Base-by-base conservation (phyloP, 2,113 vertebrate species). In the Poecile atricapillus region DNA sequence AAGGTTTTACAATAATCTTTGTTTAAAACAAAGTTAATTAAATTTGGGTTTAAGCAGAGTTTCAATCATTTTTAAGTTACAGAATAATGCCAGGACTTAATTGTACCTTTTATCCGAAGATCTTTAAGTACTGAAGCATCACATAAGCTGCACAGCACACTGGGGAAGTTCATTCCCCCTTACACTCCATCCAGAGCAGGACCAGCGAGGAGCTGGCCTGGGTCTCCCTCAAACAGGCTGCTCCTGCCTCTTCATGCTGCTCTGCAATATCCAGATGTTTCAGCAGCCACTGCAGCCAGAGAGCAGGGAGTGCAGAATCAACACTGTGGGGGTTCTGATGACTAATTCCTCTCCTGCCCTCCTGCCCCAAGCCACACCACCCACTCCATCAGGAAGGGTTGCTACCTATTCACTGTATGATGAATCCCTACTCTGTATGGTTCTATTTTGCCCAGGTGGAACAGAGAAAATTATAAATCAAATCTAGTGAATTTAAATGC, bases 1-100 rank as follows among this genome's bases (percentile, higher is more conserved):
- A 71, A 53, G 41, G 73, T 85, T 96, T 97, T 79, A 90, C 64
- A 85, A 96, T 96, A 96, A 97, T 96, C 87, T 97, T 97, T 97
- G 89, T 94, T 97, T 97, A 96, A 98, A 98, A 96, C 81, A 95
- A 96, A 98, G 74, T 95, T 79, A 95, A 95, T 95, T 89, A 85
- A 82, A 95, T 87, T 80, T 87, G n/a, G 7, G 20, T 17, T 87
- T 89, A 91, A 92, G 46, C 25, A 84, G 47, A 84, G 49, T 71
- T 95, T 78, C n/a, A 52, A 73, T 37, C 41, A 44, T 80, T 86
- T 86, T 84, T 49, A 82, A 87, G 74, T 64, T 89, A 84, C 31
- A 64, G 77, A 84, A 63, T 64, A 82, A 75, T 14, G 10, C 24
- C 44, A 68, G 37, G 49, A 78, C 31, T 78, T 87, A 78, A 90